Percentiles rank a stretch among this genome's conserved stretches.
phyloP scores from a whole-genome alignment of 2,113 vertebrate species.

The Podiceps cristatus region DNA sequence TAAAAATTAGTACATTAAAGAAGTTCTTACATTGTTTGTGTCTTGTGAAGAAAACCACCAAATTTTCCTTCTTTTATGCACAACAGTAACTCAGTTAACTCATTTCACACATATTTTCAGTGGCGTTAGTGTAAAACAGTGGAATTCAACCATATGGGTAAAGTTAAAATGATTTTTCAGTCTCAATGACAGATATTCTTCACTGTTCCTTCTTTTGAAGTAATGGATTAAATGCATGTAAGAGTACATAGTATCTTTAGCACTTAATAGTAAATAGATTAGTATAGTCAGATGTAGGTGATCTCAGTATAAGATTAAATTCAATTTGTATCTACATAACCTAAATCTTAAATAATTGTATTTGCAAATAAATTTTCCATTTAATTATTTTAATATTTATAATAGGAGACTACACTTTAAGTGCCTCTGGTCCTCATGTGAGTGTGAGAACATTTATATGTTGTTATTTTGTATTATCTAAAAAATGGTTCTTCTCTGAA shows the following conservation, averaged over 20 bases:
- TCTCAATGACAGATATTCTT: not conserved
- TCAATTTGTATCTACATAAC: not conserved
- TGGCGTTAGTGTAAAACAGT: not conserved
- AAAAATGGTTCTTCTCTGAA: not conserved
- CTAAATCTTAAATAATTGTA: not conserved
- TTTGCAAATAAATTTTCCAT: not conserved
- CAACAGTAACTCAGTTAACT: not conserved
- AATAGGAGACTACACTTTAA: not conserved
- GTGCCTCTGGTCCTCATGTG: not conserved
- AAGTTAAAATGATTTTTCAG: not conserved
- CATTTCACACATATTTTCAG: not conserved
- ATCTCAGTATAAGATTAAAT: not conserved
- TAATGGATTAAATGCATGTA: not conserved
- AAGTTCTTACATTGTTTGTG: not conserved
- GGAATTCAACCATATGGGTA: not conserved
- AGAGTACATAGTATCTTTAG: not conserved
- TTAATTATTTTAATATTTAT: not conserved
- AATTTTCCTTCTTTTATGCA: not conserved
- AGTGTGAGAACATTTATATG: not conserved
- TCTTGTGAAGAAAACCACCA: not conserved
- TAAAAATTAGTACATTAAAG: not conserved
- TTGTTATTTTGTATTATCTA: slow-evolving; percentile 5
- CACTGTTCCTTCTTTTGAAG: not conserved
- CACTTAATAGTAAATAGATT: not conserved
- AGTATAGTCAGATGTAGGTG: not conserved